These are phyloP conservation scores for Pica pica DNA, from an alignment of 2,113 vertebrate species.

Conservation along the genomic window DNA sequence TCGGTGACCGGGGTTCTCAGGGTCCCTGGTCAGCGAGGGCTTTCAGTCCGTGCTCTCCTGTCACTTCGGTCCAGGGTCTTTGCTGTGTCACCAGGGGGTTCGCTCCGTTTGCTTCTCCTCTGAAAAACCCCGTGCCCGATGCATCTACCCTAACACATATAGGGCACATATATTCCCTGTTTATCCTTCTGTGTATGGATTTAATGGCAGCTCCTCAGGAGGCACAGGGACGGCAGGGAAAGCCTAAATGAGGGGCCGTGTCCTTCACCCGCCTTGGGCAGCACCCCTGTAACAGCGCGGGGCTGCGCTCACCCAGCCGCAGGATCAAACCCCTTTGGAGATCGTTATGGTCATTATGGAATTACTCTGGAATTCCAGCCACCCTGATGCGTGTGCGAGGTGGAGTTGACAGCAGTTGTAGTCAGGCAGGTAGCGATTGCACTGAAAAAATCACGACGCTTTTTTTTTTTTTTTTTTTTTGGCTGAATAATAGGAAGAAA, in stretches of 20 bases:
- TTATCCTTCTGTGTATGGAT: fast-evolving
- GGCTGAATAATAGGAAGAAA: background rate
- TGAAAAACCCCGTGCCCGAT: background rate
- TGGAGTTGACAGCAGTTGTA: background rate
- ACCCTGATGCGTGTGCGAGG: background rate
- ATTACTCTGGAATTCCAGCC: background rate
- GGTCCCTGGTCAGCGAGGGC: background rate
- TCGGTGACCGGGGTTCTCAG: background rate
- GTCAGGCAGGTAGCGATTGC: background rate
- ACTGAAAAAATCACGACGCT: background rate
- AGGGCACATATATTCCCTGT: fast-evolving
- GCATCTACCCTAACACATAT: fast-evolving
- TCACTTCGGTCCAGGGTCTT: background rate
- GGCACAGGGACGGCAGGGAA: background rate
- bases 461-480: no score
- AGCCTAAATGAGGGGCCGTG: background rate
- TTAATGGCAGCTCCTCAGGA: background rate
- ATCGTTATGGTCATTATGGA: background rate
- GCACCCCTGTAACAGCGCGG: background rate
- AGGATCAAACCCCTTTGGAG: background rate
- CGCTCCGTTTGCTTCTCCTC: background rate
- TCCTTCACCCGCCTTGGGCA: background rate
- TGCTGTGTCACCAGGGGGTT: background rate
- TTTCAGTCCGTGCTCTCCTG: background rate
- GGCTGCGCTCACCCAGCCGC: background rate